Evolutionary conservation across 2,797 vertebrate genomes (phyloP).

Genomic region (Siniperca obscura): DNA sequence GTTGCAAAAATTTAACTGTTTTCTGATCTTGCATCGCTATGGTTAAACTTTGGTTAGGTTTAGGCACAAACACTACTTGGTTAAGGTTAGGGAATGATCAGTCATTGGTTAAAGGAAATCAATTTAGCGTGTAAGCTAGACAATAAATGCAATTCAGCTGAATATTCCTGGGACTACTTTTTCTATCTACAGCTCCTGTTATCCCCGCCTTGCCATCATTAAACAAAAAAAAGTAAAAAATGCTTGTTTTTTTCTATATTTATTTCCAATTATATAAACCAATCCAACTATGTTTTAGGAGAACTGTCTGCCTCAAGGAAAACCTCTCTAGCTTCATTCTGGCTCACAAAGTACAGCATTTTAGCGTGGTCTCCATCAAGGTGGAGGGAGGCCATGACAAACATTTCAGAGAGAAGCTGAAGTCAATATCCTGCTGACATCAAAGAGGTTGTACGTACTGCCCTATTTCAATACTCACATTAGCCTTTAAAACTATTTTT

Average conservation of each 20-base stretch:
- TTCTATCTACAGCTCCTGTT: neutral
- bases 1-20: neutral
- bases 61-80: neutral
- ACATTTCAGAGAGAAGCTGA: conserved; percentile 38
- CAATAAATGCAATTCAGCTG: neutral
- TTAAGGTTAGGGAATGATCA: neutral
- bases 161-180: neutral
- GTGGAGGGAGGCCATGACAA: conserved; percentile 46
- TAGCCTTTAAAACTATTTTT: conserved; percentile 54
- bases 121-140: neutral
- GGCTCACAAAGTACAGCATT: conserved; percentile 32
- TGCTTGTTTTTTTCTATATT: neutral
- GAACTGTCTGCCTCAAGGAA: neutral
- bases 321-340: neutral
- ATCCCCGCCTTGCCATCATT: neutral
- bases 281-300: neutral
- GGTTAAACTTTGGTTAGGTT: neutral
- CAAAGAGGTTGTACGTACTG: conserved; percentile 56
- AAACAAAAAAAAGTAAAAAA: neutral
- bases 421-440: conserved; percentile 72
- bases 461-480: conserved; percentile 60
- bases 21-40: neutral
- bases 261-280: neutral
- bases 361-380: neutral
- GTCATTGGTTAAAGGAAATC: conserved; percentile 4